phyloP scores from a whole-genome alignment of 2,797 vertebrate species.

The Nannoperca obscura region DNA sequence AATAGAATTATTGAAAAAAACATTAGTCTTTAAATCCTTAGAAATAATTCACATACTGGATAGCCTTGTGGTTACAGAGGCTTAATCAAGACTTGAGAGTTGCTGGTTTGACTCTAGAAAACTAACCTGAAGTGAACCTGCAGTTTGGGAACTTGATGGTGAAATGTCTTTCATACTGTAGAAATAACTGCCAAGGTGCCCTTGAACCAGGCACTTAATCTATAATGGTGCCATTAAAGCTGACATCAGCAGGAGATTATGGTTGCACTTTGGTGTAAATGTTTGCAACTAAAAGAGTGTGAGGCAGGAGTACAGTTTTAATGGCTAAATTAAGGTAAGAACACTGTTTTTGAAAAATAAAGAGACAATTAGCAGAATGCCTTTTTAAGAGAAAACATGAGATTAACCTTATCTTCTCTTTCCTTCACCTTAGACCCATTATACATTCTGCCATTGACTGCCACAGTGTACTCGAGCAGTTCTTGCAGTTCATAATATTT shows the following conservation, averaged over 20 bases:
- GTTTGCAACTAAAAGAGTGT: background rate
- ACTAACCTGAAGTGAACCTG: background rate
- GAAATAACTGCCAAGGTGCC: background rate
- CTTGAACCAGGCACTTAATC: background rate
- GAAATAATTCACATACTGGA: background rate
- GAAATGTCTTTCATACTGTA: background rate
- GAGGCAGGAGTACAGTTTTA: background rate
- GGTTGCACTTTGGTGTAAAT: background rate
- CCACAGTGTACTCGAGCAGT: constrained; percentile 4
- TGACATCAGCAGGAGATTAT: background rate
- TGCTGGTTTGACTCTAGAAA: background rate
- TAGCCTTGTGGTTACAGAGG: background rate
- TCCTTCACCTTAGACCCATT: constrained; percentile 22
- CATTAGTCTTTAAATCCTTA: background rate
- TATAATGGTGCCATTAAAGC: background rate
- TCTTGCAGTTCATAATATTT: constrained; percentile 14
- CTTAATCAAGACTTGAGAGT: background rate
- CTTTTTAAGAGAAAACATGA: background rate
- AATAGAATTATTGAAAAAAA: background rate
- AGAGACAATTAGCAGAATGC: background rate
- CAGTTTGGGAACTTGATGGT: background rate
- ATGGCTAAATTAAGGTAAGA: background rate
- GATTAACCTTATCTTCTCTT: constrained; percentile 15
- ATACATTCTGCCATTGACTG: constrained; percentile 16
- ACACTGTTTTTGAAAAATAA: background rate